phyloP scores from a whole-genome alignment of 2,113 vertebrate genomes.

The Xenopus laevis region DNA sequence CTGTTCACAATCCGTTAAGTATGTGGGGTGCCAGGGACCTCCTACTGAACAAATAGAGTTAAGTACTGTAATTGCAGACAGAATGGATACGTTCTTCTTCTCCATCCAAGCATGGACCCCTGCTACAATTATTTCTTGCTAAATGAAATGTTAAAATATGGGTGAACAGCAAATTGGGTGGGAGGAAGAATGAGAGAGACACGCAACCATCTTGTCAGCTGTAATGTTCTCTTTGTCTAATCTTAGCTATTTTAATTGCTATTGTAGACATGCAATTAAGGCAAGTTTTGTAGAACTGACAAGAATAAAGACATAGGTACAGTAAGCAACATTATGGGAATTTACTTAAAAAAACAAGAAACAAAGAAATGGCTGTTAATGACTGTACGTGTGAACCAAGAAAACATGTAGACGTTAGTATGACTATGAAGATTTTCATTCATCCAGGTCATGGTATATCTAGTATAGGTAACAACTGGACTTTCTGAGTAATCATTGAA shows the following conservation, averaged over 20 bases:
- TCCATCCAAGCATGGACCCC: constrained; percentile 25
- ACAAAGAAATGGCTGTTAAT: not conserved
- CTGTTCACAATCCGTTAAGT: not conserved
- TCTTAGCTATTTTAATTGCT: constrained; percentile 3
- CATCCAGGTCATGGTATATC: no score
- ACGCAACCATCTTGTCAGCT: constrained; percentile 1
- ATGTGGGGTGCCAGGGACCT: constrained; percentile 4
- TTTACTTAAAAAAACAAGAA: not conserved
- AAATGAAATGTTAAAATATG: constrained; percentile 6
- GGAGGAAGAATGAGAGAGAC: not conserved
- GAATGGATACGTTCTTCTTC: constrained; percentile 9
- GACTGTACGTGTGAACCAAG: not conserved
- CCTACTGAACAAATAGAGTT: not conserved
- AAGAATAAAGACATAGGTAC: not conserved
- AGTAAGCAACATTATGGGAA: not conserved
- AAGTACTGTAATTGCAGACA: constrained; percentile 27
- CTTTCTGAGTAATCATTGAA: no score
- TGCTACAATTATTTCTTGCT: constrained; percentile 8
- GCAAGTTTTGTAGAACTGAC: not conserved
- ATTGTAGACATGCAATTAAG: constrained; percentile 7
- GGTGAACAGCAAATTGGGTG: not conserved
- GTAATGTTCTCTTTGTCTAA: not conserved
- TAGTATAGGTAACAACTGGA: no score
- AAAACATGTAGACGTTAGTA: no score
- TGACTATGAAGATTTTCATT: no score